Percentiles rank a stretch among this genome's conserved stretches.
Conservation (phyloP, 2,888 invertebrate genomes). For the Acanthoscelides obtectus region DNA sequence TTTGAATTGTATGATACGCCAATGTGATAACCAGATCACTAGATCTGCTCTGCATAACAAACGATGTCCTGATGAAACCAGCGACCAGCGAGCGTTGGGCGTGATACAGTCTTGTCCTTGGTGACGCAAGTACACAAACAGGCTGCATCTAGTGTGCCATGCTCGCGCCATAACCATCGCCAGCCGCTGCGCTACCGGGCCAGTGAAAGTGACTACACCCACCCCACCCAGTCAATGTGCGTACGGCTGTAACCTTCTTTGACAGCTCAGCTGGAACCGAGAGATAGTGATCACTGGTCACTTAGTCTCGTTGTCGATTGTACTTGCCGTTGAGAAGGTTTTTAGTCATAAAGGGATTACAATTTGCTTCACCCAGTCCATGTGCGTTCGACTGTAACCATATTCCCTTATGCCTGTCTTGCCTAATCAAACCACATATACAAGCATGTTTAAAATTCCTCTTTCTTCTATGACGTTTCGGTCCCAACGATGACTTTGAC, state of each 20-base stretch:
- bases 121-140: conserved; percentile 31
- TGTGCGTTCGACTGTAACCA: too few species aligned
- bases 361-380: too few species aligned
- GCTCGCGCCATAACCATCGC: conserved; percentile 6
- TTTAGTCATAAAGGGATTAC: too few species aligned
- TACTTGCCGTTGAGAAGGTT: too few species aligned
- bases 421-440: too few species aligned
- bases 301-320: too few species aligned
- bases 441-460: too few species aligned
- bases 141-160: conserved; percentile 15
- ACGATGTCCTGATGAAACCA: conserved; percentile 21
- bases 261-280: not conserved
- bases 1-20: not conserved
- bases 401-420: too few species aligned
- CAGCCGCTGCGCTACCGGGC: conserved; percentile 4
- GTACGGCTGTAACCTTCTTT: conserved; percentile 15
- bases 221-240: conserved; percentile 34
- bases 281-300: too few species aligned
- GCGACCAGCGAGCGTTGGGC: conserved; percentile 22
- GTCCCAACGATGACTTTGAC: too few species aligned
- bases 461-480: too few species aligned
- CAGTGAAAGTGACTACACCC: conserved; percentile 40
- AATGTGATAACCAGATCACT: conserved; percentile 2
- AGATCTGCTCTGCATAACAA: conserved; percentile 13
- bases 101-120: conserved; percentile 34